phyloP scores from a whole-genome alignment of 2,797 vertebrate genomes.

The Galagoides demidoff region DNA sequence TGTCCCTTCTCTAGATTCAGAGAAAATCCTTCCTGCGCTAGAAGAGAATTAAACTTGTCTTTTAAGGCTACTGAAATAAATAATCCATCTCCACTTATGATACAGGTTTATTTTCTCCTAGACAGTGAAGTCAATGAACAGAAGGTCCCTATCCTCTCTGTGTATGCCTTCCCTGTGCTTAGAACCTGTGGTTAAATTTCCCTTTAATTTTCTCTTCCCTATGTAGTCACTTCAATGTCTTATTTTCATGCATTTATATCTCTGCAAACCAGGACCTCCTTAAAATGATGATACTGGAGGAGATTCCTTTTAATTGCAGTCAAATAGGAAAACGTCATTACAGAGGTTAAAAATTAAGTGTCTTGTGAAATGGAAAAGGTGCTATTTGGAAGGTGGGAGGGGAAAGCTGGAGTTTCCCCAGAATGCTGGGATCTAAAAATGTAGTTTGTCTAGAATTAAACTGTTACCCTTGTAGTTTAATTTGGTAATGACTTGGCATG shows the following conservation, averaged over 20 bases:
- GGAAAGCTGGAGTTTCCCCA: not conserved
- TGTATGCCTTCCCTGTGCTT: not conserved
- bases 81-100: not conserved
- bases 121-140: not conserved
- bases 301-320: not conserved
- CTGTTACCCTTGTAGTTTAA: not conserved
- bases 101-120: not conserved
- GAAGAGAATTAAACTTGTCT: not conserved
- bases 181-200: not conserved
- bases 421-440: not conserved
- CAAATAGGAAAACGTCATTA: not conserved
- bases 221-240: not conserved
- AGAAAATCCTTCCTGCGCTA: not conserved
- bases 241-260: constrained; percentile 7
- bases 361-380: not conserved
- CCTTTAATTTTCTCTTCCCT: not conserved
- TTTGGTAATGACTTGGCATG: not conserved
- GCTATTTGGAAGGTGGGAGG: not conserved
- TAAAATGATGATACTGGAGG: not conserved
- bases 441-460: not conserved
- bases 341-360: not conserved
- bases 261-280: not conserved
- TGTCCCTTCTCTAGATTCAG: not conserved
- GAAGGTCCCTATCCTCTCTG: not conserved
- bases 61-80: not conserved